Evolutionary conservation across 2,888 invertebrate genomes (phyloP), one percentile per base, ranked within the genome.

Genomic region (Polydesmus complanatus): DNA sequence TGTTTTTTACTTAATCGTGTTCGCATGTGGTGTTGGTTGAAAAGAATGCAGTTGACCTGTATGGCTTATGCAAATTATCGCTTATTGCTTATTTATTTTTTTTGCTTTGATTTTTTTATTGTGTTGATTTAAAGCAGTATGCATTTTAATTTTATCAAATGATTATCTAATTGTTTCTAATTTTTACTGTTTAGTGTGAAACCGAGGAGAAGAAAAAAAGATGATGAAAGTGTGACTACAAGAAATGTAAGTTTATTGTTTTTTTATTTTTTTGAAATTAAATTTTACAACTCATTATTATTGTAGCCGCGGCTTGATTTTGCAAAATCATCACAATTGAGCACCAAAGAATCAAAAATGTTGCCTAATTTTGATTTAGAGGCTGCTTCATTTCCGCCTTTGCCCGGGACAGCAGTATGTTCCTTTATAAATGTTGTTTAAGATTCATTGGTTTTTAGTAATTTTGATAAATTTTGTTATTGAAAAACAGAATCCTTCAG

Each of bases 311-410:
- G 51, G n/a, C 19, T 51, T 51, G 5, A 61, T n/a, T 49, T 19
- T 21, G 23, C 56, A 2, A 61, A 57, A 25, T 56, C 57, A 27
- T 18, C 55, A 25, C 8, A 37, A 14, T 37, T 27, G 1, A n/a
- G 37, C 26, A 60, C 57, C 55, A 64, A 64, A 64, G 64, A 64
- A 51, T 19, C 52, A 8, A 64, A 64, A 54, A 61, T 61, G 14
- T 65, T 71, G n/a, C 70, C 70, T n/a, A 71, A 70, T 63, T 76
- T 76, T 69, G 75, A 75, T 64, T 69, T 75, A 57, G 73, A 75
- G 65, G 70, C 72, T 53, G 71, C 70, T 14, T 73, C 73, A 54
- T 76, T 76, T 67, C 76, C 76, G 47, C 75, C 76, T 48, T 68
- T 76, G 47, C 75, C 75, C 27, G 74, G 76, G 27, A 69, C 71